phyloP scores from a whole-genome alignment of 2,888 invertebrate species.

The Acheta domesticus region DNA sequence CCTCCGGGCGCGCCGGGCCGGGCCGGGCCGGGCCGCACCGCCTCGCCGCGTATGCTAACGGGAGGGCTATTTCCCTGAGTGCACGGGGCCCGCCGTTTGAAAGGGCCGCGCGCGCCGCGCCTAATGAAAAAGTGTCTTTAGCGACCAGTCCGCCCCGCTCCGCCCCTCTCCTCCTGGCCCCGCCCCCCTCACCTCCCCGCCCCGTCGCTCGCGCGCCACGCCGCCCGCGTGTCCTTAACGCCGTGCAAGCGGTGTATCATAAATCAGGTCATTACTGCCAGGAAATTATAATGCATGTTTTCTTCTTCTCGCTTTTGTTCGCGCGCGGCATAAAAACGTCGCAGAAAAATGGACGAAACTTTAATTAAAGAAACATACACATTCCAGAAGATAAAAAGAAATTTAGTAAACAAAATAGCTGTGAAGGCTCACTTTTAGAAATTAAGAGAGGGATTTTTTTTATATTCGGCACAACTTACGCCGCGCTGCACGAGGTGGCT shows the following conservation, averaged over 20 bases:
- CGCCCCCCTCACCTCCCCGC: background rate
- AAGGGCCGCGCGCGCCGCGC: too few relatives aligned
- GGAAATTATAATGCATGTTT: constrained; percentile 18
- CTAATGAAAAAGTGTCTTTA: too few relatives aligned
- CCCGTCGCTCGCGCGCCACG: background rate
- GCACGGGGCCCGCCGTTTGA: too few relatives aligned
- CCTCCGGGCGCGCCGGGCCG: too few relatives aligned
- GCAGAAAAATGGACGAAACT: constrained; percentile 18
- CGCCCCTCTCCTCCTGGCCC: fast-evolving
- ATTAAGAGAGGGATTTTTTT: background rate
- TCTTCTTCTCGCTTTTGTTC: constrained; percentile 11
- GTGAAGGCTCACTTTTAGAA: constrained; percentile 18
- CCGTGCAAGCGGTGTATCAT: background rate
- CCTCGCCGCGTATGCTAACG: too few relatives aligned
- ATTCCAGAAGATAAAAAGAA: constrained; percentile 18
- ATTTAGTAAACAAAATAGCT: constrained; percentile 3
- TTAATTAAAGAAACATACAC: constrained; percentile 10
- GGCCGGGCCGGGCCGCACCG: too few relatives aligned
- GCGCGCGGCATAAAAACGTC: background rate
- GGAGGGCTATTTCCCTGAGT: too few relatives aligned
- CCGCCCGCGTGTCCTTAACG: background rate
- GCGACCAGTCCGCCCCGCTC: background rate
- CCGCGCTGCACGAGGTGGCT: background rate
- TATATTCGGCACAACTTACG: background rate
- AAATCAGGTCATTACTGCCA: constrained; percentile 10